Base-by-base conservation (phyloP, 2,113 vertebrate species). In the Arenaria interpres region DNA sequence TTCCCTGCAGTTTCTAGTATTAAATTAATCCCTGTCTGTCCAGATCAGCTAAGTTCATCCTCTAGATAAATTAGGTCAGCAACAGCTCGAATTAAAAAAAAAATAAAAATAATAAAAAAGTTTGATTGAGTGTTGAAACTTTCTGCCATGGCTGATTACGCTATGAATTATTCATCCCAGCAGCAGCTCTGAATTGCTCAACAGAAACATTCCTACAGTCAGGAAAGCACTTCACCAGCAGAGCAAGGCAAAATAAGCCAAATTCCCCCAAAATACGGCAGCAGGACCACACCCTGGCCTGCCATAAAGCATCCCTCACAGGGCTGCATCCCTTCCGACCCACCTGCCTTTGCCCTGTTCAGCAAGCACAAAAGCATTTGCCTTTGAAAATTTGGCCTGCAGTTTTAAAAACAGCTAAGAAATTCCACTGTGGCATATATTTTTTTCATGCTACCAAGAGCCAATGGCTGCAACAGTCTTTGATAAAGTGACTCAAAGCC, bases 21-120 rank as follows among this genome's bases (percentile, higher is more conserved):
- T 60, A 78, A 94, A 90, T 81, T 81, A 89, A 95, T 91, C 76
- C 48, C 86, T 87, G 64, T 69, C 85, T 92, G 53, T 82, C 90
- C 69, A 59, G 48, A 91, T 63, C 63, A 56, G 62, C 51, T 53
- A 71, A 93, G 28, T 53, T 81, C 64, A 87, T 66, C 66, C 33
- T 72, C 6, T 2, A 75, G n/a, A 78, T 66, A 85, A 91, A 96
- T 69, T 41, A 89, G 94, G 86, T 79, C 88, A 92, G 76, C 51
- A 45, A 33, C 8, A 87, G 43, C 24, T 73, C 66, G 73, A 87
- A 89, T 90, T 88, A 32, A 32, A 66, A 76, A 22, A 46, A 59
- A 63, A 30, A 20, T 28, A 25, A 32, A 59, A 59, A 59, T 23
- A n/a, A 16, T 12, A 41, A 45, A 45, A 33, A 59, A 33, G 30